Base-by-base conservation (phyloP, 64 coral and sea anemone species). In the Catalaphyllia jardinei region DNA sequence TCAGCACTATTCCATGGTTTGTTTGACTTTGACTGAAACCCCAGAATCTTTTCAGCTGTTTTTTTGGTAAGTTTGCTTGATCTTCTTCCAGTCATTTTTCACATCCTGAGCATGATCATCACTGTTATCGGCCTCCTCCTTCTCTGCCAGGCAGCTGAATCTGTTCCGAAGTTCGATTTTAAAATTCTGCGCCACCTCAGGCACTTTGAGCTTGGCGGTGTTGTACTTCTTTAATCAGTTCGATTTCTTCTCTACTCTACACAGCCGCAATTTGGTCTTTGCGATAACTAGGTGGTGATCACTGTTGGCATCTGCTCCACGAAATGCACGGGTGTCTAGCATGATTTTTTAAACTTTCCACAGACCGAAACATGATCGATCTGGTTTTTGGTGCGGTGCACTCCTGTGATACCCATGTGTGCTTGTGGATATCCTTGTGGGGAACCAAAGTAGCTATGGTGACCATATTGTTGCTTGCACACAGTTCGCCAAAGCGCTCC, bases 211-310 rank as follows among this genome's bases (percentile, higher is more conserved):
- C 22, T 72, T 72, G 69, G 69, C 0, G 24, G 69, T 72, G 69
- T 72, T 72, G 69, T 72, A 72, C 69, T 65, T 65, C 62, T n/a
- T 72, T 25, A 72, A 25, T 72, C 69, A 28, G 69, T 72, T 72
- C 29, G 69, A 4, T 4, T 72, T 72, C 69, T 72, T 72, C 69
- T 72, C 69, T 25, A 72, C 69, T 72, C 69, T 72, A 25, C 69
- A 72, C 69, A 72, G 29, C 69, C 69, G 24, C 69, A 72, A 72
- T n/a, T 72, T 72, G 69, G 29, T 72, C n/a, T n/a, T n/a, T n/a
- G n/a, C n/a, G n/a, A n/a, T n/a, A n/a, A n/a, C n/a, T n/a, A n/a
- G n/a, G n/a, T 72, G 69, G 69, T 72, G 69, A 31, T 72, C 69
- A 72, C 29, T 72, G 69, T 72, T n/a, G 24, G 29, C 69, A 72